Conservation (phyloP, 2,888 invertebrate species). For the Pandemis cinnamomeana region DNA sequence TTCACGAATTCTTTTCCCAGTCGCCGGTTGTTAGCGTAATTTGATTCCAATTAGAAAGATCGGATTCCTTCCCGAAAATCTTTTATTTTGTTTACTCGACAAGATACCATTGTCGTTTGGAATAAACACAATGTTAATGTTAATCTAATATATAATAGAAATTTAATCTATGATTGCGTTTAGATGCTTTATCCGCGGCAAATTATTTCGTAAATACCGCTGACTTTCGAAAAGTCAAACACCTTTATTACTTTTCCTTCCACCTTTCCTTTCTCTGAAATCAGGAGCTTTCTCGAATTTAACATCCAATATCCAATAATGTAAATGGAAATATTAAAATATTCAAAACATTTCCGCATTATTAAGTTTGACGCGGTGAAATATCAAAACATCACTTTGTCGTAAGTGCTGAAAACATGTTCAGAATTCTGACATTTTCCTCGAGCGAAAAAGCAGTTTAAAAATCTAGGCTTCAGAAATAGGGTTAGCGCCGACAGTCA, state of each 20-base stretch:
- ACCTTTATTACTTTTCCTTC: too few relatives aligned
- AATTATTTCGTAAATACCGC: neutral
- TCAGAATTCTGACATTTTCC: neutral
- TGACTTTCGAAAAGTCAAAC: neutral
- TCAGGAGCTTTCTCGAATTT: too few relatives aligned
- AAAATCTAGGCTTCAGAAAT: slow-evolving; percentile 17
- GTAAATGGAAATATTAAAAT: neutral
- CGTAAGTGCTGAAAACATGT: neutral
- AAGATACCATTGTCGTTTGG: neutral
- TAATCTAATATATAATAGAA: neutral
- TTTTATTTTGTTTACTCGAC: neutral
- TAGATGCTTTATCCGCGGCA: neutral
- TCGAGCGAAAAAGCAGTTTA: slow-evolving; percentile 2
- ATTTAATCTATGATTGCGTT: neutral
- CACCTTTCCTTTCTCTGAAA: too few relatives aligned
- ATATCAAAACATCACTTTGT: too few relatives aligned
- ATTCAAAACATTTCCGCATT: too few relatives aligned
- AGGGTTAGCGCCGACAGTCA: slow-evolving; percentile 24
- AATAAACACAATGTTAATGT: neutral
- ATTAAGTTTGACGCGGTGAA: too few relatives aligned
- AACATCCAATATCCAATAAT: too few relatives aligned
- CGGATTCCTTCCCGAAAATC: slow-evolving; percentile 4
- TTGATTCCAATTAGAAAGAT: slow-evolving; percentile 9
- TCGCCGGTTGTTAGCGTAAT: slow-evolving; percentile 1
- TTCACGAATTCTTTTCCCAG: slow-evolving; percentile 7